Conservation (phyloP, 1,140 invertebrate genomes). For the Stratiolaelaps scimitus region DNA sequence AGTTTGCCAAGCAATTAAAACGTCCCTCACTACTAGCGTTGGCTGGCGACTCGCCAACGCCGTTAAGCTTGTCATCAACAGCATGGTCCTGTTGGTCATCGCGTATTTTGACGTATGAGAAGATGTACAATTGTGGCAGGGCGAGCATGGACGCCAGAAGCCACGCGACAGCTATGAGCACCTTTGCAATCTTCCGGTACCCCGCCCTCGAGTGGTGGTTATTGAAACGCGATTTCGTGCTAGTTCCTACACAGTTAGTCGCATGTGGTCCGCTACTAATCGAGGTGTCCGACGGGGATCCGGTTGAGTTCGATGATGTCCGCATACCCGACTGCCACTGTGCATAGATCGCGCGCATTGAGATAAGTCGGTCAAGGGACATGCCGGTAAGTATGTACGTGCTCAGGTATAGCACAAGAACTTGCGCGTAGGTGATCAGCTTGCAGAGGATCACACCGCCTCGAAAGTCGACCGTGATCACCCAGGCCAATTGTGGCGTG, state of each 20-base stretch:
- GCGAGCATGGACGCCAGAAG: conserved; percentile 56
- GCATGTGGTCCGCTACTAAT: too few relatives aligned
- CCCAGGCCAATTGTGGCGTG: conserved; percentile 61
- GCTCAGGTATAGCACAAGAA: conserved; percentile 67
- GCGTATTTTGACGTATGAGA: conserved; percentile 38
- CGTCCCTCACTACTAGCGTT: background rate
- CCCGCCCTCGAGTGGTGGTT: conserved; percentile 1
- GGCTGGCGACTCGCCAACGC: conserved; percentile 20
- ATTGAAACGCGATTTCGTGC: conserved; percentile 6
- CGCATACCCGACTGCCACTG: conserved; percentile 51
- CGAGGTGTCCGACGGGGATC: background rate
- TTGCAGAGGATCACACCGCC: conserved; percentile 64
- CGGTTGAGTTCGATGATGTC: conserved; percentile 36
- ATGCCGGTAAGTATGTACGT: conserved; percentile 69
- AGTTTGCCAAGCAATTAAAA: conserved; percentile 57
- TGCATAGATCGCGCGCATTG: conserved; percentile 56
- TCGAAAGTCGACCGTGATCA: conserved; percentile 61
- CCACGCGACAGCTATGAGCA: conserved; percentile 53
- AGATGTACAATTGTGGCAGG: conserved; percentile 60
- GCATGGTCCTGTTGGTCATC: conserved; percentile 30
- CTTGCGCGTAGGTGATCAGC: conserved; percentile 63
- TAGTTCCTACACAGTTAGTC: background rate
- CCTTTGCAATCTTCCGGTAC: conserved; percentile 31
- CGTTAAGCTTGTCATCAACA: conserved; percentile 43
- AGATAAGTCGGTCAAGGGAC: conserved; percentile 60